Conservation (phyloP, 2,113 vertebrate species). For the Lophius piscatorius region DNA sequence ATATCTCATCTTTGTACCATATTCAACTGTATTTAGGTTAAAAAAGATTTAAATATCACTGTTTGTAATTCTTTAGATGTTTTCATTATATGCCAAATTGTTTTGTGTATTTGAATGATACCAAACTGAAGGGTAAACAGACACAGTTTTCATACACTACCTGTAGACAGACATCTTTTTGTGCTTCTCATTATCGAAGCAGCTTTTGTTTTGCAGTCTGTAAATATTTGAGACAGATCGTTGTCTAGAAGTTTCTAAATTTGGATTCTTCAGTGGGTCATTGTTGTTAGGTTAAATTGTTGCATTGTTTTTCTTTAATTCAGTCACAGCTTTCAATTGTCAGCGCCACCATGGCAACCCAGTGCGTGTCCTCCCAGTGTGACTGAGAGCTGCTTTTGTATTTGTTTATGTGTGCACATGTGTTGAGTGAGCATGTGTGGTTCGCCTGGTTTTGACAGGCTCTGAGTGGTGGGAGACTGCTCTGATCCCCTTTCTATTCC, state of each 20-base stretch:
- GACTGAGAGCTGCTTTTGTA: conserved; percentile 25
- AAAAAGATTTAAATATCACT: too few species aligned
- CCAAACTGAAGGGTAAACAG: too few species aligned
- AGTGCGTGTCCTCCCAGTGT: conserved; percentile 48
- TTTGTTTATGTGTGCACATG: conserved; percentile 16
- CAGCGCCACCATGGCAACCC: conserved; percentile 66
- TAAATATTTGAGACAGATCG: conserved; percentile 6
- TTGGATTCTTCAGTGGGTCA: conserved; percentile 42
- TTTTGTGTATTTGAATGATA: too few species aligned
- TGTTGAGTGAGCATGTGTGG: conserved; percentile 19
- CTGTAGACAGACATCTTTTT: too few species aligned
- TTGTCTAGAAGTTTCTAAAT: conserved; percentile 42
- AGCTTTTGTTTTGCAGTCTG: conserved; percentile 5
- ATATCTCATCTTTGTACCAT: too few species aligned
- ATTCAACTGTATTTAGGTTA: too few species aligned
- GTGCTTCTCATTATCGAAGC: too few species aligned
- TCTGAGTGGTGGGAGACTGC: conserved; percentile 65
- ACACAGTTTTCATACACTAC: too few species aligned
- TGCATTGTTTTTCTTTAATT: conserved; percentile 40
- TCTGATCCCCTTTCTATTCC: conserved; percentile 72
- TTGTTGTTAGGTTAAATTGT: conserved; percentile 50
- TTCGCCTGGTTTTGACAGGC: conserved; percentile 63
- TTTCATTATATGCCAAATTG: too few species aligned
- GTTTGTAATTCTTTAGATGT: too few species aligned
- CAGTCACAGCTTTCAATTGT: conserved; percentile 52